A percentile compares a stretch with the other conserved stretches of the same genome.
Evolutionary conservation across 2,888 invertebrate species (phyloP).

Genomic region (Ceriagrion tenellum): DNA sequence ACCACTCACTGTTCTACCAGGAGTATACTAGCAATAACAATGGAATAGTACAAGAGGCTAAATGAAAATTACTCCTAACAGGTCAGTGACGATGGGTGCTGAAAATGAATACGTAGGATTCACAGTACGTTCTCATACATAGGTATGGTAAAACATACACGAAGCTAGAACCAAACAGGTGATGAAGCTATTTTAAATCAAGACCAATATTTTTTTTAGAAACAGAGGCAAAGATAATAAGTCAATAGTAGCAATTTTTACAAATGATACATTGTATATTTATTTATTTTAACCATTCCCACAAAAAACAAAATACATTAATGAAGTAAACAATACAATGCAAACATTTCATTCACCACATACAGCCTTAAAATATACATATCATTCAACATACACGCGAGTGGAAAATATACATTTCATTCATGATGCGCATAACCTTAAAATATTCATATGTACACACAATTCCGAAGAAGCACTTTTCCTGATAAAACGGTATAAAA

Average conservation of each 20-base stretch:
- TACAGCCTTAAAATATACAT: conserved; percentile 13
- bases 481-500: neutral
- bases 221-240: too few relatives aligned
- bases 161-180: too few relatives aligned
- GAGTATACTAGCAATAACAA: too few relatives aligned
- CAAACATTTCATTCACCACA: neutral
- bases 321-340: neutral
- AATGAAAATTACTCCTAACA: too few relatives aligned
- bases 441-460: neutral
- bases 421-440: neutral
- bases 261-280: neutral
- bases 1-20: too few relatives aligned
- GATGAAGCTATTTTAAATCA: too few relatives aligned
- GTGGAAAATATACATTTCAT: neutral
- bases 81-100: too few relatives aligned
- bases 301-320: neutral
- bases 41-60: too few relatives aligned
- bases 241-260: neutral
- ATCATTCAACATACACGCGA: neutral
- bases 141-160: too few relatives aligned
- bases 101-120: too few relatives aligned
- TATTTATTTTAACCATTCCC: neutral
- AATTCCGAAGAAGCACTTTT: neutral
- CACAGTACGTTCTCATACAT: too few relatives aligned
- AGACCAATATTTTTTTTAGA: too few relatives aligned